A percentile compares a stretch with the other conserved stretches of the same genome.
Evolutionary conservation across 2,797 vertebrate species (phyloP).

Genomic region (Sebastiscus tertius): DNA sequence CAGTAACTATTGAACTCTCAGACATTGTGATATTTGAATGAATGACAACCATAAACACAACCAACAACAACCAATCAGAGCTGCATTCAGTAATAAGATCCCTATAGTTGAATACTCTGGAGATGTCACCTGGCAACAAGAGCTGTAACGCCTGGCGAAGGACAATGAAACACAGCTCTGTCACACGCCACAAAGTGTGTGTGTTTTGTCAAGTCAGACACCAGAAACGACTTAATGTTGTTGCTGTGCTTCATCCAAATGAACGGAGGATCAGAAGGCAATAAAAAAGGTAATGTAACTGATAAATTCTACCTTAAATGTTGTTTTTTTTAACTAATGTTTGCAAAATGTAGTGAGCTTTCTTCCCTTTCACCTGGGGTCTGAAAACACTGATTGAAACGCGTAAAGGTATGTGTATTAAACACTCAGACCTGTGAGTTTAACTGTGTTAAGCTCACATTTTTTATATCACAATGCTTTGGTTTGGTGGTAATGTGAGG

Average conservation of each 20-base stretch:
- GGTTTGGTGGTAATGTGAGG: background rate
- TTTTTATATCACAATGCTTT: background rate
- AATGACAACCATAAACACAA: background rate
- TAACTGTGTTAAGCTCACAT: background rate
- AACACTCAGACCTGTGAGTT: background rate
- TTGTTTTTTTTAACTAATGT: background rate
- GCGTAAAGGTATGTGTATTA: background rate
- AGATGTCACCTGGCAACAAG: constrained; percentile 58
- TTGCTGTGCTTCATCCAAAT: background rate
- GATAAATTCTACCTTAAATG: background rate
- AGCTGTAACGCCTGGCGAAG: constrained; percentile 2
- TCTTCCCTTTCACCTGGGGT: background rate
- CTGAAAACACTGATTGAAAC: background rate
- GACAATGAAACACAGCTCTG: constrained; percentile 14
- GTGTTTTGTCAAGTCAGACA: background rate
- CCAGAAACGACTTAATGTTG: background rate
- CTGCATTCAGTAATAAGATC: constrained; percentile 49
- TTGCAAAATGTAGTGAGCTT: background rate
- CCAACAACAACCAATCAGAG: constrained; percentile 16
- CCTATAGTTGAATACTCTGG: constrained; percentile 24
- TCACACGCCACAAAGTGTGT: background rate
- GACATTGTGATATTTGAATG: background rate
- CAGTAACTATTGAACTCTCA: background rate
- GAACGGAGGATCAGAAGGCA: background rate
- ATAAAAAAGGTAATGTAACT: constrained; percentile 1